Conservation (phyloP, 2,888 invertebrate species). For the Anthrax anthrax region DNA sequence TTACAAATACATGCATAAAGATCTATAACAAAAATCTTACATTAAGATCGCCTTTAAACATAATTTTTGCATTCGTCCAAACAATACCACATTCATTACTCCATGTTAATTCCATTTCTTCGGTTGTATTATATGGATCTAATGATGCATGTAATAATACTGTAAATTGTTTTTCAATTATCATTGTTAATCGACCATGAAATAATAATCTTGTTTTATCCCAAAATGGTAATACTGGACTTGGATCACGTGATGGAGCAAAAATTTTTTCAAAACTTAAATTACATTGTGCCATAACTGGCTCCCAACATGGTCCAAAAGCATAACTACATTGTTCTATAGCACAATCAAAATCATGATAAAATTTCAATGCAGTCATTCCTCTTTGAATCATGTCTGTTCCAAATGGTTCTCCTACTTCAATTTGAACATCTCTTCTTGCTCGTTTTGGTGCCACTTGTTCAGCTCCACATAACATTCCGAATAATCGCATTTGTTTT, state of each 20-base stretch:
- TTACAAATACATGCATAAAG: constrained; percentile 51
- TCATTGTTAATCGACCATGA: constrained; percentile 84
- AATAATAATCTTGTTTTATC: constrained; percentile 85
- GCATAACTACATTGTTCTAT: constrained; percentile 80
- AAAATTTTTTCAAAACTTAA: constrained; percentile 74
- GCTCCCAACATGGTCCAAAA: constrained; percentile 99
- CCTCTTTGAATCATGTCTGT: constrained; percentile 68
- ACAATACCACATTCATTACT: constrained; percentile 72
- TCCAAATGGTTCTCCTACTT: constrained; percentile 73
- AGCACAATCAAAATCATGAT: constrained; percentile 93
- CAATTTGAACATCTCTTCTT: constrained; percentile 39
- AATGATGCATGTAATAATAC: constrained; percentile 88
- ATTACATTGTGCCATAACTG: constrained; percentile 43
- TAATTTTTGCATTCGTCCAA: constrained; percentile 88
- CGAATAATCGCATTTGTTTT: constrained; percentile 73
- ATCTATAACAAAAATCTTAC: constrained; percentile 45
- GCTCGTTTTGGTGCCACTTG: constrained; percentile 55
- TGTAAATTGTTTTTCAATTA: constrained; percentile 65
- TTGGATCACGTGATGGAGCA: constrained; percentile 81
- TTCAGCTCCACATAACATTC: constrained; percentile 81
- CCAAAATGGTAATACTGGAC: constrained; percentile 90
- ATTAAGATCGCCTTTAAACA: constrained; percentile 85
- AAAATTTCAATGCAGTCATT: constrained; percentile 92
- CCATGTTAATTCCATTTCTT: constrained; percentile 98
- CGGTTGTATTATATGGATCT: constrained; percentile 97